Evolutionary conservation across 2,113 vertebrate genomes (phyloP), one percentile per base, ranked within the genome.

Genomic region (Tychaedon coryphoeus): DNA sequence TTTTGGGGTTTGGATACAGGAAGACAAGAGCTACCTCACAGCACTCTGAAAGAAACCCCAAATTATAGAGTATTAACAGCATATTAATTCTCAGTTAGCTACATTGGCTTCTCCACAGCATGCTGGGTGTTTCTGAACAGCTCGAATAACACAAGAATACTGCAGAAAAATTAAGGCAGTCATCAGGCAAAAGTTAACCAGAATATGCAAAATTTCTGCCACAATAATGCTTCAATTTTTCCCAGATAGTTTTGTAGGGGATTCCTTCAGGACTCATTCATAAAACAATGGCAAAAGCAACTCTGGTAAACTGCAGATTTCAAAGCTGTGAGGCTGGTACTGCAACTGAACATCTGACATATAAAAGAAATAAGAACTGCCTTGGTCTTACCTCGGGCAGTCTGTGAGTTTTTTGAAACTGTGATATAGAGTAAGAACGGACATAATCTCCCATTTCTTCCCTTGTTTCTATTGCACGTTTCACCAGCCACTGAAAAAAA

Each of bases 381-480:
- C n/a, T 79, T 38, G 14, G 56, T 83, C 97, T 97, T 92, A 99
- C 99, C 98, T 99, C 99, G 6, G 99, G 99, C 31, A 99, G 98
- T 20, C 97, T 98, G 86, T 99, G 99, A 33, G 96, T 98, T 97
- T 99, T 99, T 85, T 99, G 98, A 97, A 99, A 99, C 96, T 99
- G 99, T 60, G 99, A 99, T 74, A 99, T 95, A 33, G 99, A 99
- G 90, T 99, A 99, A 12, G 99, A 98, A 38, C 99, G 98, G 82
- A 99, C 98, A 33, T 99, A 99, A 92, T 99, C 99, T 7, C 99
- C 99, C 99, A 99, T 99, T 96, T 99, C 99, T 94, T 99, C 99
- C 75, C 99, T 98, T 18, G 99, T 99, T 97, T 99, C 99, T 92
- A 99, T 99, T 87, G 99, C 99, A 97, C 99, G 98, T 94, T 99